Evolutionary conservation across 2,113 vertebrate species (phyloP).

Genomic region (Oxyruncus cristatus): DNA sequence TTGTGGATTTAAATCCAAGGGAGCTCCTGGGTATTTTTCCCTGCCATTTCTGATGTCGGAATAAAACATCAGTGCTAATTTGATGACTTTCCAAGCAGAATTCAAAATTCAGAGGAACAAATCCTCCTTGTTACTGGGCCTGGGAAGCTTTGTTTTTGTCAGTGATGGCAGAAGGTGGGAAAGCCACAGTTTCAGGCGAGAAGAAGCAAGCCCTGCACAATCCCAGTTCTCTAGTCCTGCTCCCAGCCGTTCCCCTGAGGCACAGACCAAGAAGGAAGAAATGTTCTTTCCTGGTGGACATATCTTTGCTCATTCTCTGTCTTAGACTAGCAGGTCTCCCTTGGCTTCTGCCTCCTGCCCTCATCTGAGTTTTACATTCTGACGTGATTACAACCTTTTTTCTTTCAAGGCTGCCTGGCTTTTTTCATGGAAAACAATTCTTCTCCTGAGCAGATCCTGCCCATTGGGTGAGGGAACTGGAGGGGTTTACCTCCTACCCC

Average conservation of each 20-base stretch:
- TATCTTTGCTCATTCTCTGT: neutral
- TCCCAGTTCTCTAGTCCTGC: neutral
- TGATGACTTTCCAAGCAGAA: slow-evolving; percentile 20
- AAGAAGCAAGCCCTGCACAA: neutral
- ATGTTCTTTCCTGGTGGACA: neutral
- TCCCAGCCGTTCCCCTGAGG: neutral
- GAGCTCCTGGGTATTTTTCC: slow-evolving; percentile 24
- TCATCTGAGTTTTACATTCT: neutral
- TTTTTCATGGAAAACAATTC: neutral
- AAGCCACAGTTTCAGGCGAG: neutral
- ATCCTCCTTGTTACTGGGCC: neutral
- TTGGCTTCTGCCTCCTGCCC: neutral
- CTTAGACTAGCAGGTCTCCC: neutral
- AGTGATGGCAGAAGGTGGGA: neutral
- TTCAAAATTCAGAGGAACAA: neutral
- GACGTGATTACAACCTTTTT: neutral
- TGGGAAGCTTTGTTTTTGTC: neutral
- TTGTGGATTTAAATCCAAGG: slow-evolving; percentile 38
- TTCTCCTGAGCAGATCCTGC: neutral
- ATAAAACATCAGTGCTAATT: slow-evolving; percentile 30
- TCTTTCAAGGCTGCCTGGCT: neutral
- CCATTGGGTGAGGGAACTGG: neutral
- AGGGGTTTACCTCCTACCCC: neutral
- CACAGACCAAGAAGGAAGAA: neutral
- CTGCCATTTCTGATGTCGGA: neutral